phyloP scores from a whole-genome alignment of 2,888 invertebrate species.

The Octodonta nipae region DNA sequence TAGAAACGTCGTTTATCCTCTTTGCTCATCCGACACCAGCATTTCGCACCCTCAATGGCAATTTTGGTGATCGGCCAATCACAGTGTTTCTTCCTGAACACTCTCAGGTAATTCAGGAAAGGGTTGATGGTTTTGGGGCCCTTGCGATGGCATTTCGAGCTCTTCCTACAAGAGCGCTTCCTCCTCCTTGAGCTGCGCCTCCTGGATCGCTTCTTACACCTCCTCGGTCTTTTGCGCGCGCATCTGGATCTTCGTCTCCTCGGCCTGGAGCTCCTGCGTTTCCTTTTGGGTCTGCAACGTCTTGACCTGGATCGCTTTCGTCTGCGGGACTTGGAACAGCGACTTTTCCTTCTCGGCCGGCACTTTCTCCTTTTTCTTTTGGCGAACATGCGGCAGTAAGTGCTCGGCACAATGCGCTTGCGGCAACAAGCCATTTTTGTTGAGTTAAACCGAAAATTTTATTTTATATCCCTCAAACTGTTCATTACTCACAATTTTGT shows the following conservation, averaged over 20 bases:
- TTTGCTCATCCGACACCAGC: conserved; percentile 22
- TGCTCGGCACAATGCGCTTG: no score
- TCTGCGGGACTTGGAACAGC: no score
- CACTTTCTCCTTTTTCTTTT: no score
- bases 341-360: no score
- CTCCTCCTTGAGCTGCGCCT: conserved; percentile 3
- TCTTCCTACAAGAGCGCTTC: conserved; percentile 3
- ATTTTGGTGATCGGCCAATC: conserved; percentile 23
- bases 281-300: no score
- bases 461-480: no score
- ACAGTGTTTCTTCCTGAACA: conserved; percentile 22
- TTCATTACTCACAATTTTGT: no score
- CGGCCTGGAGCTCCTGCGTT: no score
- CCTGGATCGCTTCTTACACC: neutral
- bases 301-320: no score
- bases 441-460: no score
- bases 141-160: conserved; percentile 7
- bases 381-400: no score
- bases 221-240: neutral
- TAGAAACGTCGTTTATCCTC: conserved; percentile 8
- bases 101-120: conserved; percentile 25
- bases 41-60: conserved; percentile 25
- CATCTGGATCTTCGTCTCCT: conserved; percentile 3
- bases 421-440: no score
- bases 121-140: conserved; percentile 20